phyloP scores from a whole-genome alignment of 2,888 invertebrate genomes.

The Netelia inedita region DNA sequence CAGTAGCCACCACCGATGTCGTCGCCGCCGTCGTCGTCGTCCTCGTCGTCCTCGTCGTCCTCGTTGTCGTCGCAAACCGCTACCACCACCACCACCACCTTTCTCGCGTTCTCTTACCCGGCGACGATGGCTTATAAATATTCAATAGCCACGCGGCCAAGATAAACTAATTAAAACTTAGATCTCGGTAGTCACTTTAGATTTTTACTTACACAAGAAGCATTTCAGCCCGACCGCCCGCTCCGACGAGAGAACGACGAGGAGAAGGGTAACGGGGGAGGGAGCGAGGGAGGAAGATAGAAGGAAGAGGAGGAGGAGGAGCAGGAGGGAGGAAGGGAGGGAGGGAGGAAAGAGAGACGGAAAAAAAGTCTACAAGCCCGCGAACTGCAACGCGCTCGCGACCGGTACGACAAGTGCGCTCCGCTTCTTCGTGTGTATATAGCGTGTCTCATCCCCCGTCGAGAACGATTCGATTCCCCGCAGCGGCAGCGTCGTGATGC shows the following conservation, averaged over 20 bases:
- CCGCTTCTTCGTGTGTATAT: background rate
- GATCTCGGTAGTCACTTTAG: constrained; percentile 85
- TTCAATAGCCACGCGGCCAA: constrained; percentile 85
- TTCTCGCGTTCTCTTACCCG: constrained; percentile 62
- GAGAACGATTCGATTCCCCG: constrained; percentile 68
- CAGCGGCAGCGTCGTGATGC: constrained; percentile 63
- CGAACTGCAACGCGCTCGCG: constrained; percentile 56
- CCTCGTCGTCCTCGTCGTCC: constrained; percentile 62
- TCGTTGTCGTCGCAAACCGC: constrained; percentile 58
- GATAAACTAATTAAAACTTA: constrained; percentile 86
- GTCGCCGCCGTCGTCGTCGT: constrained; percentile 64
- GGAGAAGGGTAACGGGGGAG: constrained; percentile 34
- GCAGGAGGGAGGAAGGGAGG: constrained; percentile 40
- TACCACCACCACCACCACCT: constrained; percentile 67
- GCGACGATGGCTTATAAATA: constrained; percentile 84
- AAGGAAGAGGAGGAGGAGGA: constrained; percentile 34
- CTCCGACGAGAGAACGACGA: constrained; percentile 59
- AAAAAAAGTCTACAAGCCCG: constrained; percentile 83
- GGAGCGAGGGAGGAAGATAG: constrained; percentile 38
- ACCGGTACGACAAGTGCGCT: constrained; percentile 68
- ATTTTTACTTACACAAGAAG: constrained; percentile 85
- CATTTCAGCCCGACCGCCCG: constrained; percentile 83
- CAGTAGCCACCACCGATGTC: constrained; percentile 63
- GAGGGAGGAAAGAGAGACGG: constrained; percentile 24
- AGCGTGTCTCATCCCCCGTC: constrained; percentile 56